Base-by-base conservation (phyloP, 2,888 invertebrate species). In the Amphipyra berbera region DNA sequence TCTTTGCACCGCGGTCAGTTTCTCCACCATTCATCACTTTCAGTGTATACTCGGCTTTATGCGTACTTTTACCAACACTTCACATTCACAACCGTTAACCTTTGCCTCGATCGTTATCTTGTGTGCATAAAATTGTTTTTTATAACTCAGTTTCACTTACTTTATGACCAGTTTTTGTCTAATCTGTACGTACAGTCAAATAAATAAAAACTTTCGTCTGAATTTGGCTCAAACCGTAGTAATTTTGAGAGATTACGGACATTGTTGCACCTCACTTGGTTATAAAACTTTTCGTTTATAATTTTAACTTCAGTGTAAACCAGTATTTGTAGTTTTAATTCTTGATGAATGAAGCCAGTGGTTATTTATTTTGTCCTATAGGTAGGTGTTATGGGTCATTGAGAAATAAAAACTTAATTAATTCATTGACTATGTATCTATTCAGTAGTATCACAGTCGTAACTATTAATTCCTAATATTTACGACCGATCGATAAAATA, bases 41-140 rank as follows among this genome's bases (percentile, higher is more conserved):
- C 38, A 44, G 38, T 61, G 73, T 50, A 45, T 41, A 38, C 66
- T 42, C 58, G n/a, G 54, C 75, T 57, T 76, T 74, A 71, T 21
- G 30, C 21, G 13, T 13, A 70, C 61, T 72, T 68, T 71, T 67
- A 60, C 66, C 60, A 37, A 59, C 66, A 47, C 52, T 79, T 79
- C 68, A 68, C 74, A 69, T 73, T 59, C 53, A 38, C 50, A 63
- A 62, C 66, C 61, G 68, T 77, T 76, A 69, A 81, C 80, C 82
- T 81, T 81, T 80, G 56, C 54, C 72, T 67, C 60, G 73, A 82
- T 80, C 53, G 8, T 68, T 68, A 81, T 81, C 82, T 70, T 40
- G n/a, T 50, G 55, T 56, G 47, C 55, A 68, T 77, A 61, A 76
- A 71, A 73, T 72, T 55, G 61, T 79, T 68, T 79, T 68, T 70